Evolutionary conservation across 2,113 vertebrate genomes (phyloP).

Genomic region (Azemiops feae): DNA sequence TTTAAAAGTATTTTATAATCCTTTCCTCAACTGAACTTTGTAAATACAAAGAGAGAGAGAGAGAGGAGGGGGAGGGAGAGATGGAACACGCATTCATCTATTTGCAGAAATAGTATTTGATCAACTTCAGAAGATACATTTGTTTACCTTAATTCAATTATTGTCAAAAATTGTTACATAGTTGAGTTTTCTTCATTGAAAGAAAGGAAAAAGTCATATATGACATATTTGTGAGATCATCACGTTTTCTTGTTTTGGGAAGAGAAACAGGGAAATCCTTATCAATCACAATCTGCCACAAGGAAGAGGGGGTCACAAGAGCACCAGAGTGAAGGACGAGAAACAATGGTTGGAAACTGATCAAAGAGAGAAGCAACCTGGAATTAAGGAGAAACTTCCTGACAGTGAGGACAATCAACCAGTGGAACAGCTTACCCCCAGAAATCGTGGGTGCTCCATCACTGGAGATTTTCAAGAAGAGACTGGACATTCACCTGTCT

Average conservation of each 20-base stretch:
- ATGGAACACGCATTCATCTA: neutral
- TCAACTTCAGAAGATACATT: neutral
- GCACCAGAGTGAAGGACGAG: no score
- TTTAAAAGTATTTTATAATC: neutral
- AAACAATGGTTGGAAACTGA: no score
- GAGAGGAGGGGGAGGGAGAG: no score
- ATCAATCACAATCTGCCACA: neutral
- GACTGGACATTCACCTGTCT: no score
- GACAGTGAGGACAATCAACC: no score
- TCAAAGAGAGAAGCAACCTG: no score
- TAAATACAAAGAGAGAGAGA: neutral
- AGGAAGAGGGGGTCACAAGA: no score
- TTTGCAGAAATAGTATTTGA: neutral
- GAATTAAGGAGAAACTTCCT: no score
- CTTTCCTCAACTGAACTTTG: neutral
- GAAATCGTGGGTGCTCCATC: no score
- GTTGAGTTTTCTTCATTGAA: neutral
- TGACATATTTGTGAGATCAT: neutral
- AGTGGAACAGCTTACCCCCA: no score
- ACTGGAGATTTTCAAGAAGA: no score
- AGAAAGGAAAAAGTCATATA: neutral
- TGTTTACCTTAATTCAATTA: constrained; percentile 87
- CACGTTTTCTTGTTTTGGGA: neutral
- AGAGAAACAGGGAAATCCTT: neutral
- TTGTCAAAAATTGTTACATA: neutral